These are phyloP conservation scores for Cyclina sinensis DNA, from an alignment of 1,140 invertebrate species.

Conservation along the genomic window DNA sequence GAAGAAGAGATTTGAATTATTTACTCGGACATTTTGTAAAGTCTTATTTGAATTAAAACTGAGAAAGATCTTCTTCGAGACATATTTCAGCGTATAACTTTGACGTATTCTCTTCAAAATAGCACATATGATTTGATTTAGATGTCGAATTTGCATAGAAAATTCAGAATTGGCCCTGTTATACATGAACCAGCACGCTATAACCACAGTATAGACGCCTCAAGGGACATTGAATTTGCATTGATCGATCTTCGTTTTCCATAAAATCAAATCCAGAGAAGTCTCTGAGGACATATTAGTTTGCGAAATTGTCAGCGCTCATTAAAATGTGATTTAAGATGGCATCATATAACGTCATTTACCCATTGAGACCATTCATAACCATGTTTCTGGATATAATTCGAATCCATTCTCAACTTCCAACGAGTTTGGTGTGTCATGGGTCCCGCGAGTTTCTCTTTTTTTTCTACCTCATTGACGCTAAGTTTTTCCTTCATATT, in stretches of 20 bases:
- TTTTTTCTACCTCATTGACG: neutral
- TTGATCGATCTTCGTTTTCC: conserved; percentile 25
- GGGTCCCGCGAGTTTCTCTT: neutral
- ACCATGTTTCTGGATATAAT: conserved; percentile 19
- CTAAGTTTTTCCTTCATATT: too few relatives aligned
- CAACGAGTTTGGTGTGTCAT: neutral
- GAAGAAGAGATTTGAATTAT: neutral
- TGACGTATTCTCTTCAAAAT: neutral
- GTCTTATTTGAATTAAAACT: neutral
- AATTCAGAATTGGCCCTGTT: conserved; percentile 1
- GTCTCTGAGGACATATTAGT: conserved; percentile 28
- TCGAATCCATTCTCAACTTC: neutral
- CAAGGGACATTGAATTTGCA: conserved; percentile 16
- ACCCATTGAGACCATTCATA: neutral
- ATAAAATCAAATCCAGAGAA: neutral
- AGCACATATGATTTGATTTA: neutral
- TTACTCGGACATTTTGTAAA: neutral
- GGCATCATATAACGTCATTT: conserved; percentile 17
- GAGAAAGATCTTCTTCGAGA: neutral
- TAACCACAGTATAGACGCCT: neutral
- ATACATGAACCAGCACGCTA: conserved; percentile 10
- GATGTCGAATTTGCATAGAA: neutral
- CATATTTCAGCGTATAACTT: neutral
- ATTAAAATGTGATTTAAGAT: conserved; percentile 46
- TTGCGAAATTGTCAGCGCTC: conserved; percentile 32